A percentile compares a stretch with the other conserved stretches of the same genome.
phyloP scores from a whole-genome alignment of 2,888 invertebrate species.

The Thumatha senex region DNA sequence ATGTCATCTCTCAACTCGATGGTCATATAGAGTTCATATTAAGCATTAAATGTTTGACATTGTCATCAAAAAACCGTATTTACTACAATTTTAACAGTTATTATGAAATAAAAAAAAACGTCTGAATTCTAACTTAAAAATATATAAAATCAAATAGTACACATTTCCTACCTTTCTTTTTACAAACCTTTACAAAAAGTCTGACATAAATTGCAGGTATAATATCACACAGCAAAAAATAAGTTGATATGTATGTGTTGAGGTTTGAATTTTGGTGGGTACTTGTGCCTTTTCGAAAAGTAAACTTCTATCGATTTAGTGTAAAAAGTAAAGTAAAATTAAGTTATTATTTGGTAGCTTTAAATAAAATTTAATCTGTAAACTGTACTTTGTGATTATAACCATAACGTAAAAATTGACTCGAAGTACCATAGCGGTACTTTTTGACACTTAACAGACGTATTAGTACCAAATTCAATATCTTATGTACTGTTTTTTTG shows the following conservation, averaged over 20 bases:
- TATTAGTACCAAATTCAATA: slow-evolving; percentile 14
- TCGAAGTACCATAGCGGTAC: slow-evolving; percentile 29
- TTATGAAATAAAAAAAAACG: neutral
- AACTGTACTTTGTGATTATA: slow-evolving; percentile 6
- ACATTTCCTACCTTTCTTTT: no score
- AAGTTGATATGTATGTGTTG: neutral
- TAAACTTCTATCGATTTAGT: neutral
- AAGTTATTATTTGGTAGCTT: neutral
- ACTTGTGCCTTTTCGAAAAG: neutral
- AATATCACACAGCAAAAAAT: neutral
- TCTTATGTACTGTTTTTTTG: slow-evolving; percentile 23
- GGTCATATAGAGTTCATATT: neutral
- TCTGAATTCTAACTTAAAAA: no score
- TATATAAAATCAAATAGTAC: no score
- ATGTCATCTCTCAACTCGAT: no score
- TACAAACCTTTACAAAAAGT: no score
- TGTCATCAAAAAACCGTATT: neutral
- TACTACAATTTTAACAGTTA: neutral
- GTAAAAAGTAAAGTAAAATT: neutral
- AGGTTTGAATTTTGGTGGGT: neutral
- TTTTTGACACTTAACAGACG: slow-evolving; percentile 18
- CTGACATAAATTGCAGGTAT: no score
- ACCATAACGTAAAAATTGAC: slow-evolving; percentile 37
- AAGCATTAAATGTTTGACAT: neutral
- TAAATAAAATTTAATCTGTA: no score